Evolutionary conservation across 2,113 vertebrate genomes (phyloP).

Genomic region (human (Homo sapiens)): GRCh38 chr4:175939001-175939500

Average conservation of each 20-base stretch:
- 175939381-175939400: slow-evolving; percentile 12
- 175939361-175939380: neutral
- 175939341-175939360: slow-evolving; percentile 6
- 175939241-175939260: neutral
- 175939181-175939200: neutral
- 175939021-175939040: slow-evolving; percentile 1
- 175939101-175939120: neutral
- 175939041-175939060: neutral
- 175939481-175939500: slow-evolving; percentile 20
- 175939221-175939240: neutral
- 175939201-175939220: neutral
- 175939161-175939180: neutral
- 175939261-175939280: too few relatives aligned
- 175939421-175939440: slow-evolving; percentile 33
- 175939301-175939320: neutral
- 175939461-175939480: slow-evolving; percentile 8
- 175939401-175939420: neutral
- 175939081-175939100: neutral
- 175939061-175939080: neutral
- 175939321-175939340: slow-evolving; percentile 7
- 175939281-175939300: neutral
- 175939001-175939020: neutral
- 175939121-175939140: neutral
- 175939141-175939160: neutral
- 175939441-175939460: slow-evolving; percentile 39